Conservation (phyloP, 2,797 vertebrate species). For the Tenualosa ilisha region DNA sequence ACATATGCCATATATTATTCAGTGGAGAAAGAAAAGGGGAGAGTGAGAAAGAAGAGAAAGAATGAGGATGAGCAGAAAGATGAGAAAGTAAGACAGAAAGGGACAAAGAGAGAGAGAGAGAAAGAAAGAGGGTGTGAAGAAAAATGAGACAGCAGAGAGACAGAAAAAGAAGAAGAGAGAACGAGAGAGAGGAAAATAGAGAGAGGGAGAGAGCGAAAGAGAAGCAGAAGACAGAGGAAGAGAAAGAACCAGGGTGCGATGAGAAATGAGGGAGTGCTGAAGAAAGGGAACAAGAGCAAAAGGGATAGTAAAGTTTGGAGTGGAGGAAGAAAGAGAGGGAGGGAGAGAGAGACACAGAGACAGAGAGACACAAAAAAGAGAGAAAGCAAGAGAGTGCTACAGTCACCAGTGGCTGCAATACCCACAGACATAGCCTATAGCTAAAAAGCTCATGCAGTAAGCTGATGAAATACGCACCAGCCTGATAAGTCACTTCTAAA, state of each 20-base stretch:
- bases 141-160: background rate
- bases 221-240: background rate
- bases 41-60: background rate
- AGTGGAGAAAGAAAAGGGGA: background rate
- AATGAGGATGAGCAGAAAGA: background rate
- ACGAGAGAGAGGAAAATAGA: too few species aligned
- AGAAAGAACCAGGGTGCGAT: background rate
- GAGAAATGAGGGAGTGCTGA: background rate
- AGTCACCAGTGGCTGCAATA: too few species aligned
- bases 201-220: background rate
- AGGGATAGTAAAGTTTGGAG: too few species aligned
- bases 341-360: too few species aligned
- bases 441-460: too few species aligned
- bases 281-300: background rate
- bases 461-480: too few species aligned
- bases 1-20: conserved; percentile 14
- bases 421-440: too few species aligned
- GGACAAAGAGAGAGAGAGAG: background rate
- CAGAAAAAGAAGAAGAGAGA: background rate
- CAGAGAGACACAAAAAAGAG: background rate
- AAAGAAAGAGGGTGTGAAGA: background rate
- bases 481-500: too few species aligned
- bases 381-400: too few species aligned
- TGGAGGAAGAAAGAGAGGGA: background rate
- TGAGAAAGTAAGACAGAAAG: background rate